Conservation (phyloP, 2,888 invertebrate species). For the Apamea crenata region DNA sequence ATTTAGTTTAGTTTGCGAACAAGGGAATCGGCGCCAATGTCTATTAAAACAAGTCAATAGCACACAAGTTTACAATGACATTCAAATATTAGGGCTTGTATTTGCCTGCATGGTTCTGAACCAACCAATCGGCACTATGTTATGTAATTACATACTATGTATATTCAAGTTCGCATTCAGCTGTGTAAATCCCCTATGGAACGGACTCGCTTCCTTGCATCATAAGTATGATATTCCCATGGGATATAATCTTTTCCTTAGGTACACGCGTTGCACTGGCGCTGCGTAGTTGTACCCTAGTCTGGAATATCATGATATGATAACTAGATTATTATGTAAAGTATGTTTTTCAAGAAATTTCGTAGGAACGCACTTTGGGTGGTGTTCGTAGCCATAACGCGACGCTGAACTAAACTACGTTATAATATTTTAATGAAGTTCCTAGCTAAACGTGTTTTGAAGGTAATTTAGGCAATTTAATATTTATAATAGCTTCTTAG, state of each 20-base stretch:
- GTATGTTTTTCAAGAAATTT: neutral
- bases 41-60: conserved; percentile 1
- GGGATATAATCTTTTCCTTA: neutral
- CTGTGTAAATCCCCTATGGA: neutral
- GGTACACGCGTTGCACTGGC: neutral
- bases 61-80: conserved; percentile 15
- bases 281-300: neutral
- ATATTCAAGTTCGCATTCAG: conserved; percentile 2
- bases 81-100: conserved; percentile 26
- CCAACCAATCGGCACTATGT: neutral
- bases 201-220: neutral
- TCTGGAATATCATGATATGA: neutral
- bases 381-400: neutral
- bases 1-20: too few species aligned
- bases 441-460: neutral
- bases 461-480: neutral
- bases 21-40: too few species aligned
- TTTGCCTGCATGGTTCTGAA: neutral
- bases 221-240: neutral
- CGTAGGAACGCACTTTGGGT: neutral
- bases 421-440: neutral
- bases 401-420: neutral
- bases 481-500: neutral
- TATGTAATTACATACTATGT: neutral
- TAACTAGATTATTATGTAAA: neutral